Percentiles rank a stretch among this genome's conserved stretches.
These are phyloP conservation scores for Agrypnus murinus DNA, from an alignment of 2,888 invertebrate species.

Conservation along the genomic window DNA sequence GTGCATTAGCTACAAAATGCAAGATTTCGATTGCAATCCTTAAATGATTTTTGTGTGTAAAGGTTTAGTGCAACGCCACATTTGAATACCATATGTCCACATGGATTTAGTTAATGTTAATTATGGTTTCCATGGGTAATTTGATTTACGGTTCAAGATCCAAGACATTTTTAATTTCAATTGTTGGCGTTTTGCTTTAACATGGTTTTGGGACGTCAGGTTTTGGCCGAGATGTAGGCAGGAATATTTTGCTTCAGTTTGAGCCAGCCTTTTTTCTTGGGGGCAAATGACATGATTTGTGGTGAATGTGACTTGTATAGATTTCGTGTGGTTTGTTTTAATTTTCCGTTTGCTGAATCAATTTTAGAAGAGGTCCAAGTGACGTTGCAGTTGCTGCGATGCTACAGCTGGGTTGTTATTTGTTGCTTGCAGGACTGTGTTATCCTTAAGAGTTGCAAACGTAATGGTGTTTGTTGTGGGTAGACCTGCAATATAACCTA, in stretches of 20 bases:
- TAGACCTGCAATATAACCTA: background rate
- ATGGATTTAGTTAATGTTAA: background rate
- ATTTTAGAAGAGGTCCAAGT: background rate
- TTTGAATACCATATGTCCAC: background rate
- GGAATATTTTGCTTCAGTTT: background rate
- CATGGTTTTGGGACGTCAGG: background rate
- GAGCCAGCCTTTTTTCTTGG: background rate
- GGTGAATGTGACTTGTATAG: no score
- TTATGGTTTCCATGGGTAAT: background rate
- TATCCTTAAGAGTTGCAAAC: background rate
- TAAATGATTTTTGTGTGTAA: background rate
- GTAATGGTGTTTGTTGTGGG: background rate
- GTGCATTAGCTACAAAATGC: background rate
- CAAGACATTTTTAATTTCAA: background rate
- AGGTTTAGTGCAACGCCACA: background rate
- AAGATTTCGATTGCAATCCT: background rate
- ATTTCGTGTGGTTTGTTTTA: no score
- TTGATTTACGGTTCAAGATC: background rate
- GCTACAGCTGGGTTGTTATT: no score
- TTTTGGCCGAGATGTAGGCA: background rate
- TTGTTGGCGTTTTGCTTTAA: constrained; percentile 3
- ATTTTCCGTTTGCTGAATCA: no score
- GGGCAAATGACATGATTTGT: background rate
- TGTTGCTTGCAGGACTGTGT: background rate
- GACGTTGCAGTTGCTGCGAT: background rate